Evolutionary conservation across 1,140 invertebrate genomes (phyloP).

Genomic region (Oreohelix idahoensis): DNA sequence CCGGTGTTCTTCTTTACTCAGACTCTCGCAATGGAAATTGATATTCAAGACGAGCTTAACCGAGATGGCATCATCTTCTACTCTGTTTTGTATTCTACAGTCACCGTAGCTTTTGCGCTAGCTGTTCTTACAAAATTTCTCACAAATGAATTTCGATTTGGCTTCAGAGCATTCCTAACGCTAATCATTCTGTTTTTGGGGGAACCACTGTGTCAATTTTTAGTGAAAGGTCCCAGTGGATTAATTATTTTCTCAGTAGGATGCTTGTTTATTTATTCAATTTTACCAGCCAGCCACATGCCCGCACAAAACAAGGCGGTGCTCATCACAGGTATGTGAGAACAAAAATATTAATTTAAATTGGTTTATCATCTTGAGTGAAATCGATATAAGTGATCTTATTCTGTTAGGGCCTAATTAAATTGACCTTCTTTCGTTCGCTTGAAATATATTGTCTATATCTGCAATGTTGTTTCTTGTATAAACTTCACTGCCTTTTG

Average conservation of each 20-base stretch:
- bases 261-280: constrained; percentile 69
- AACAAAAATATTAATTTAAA: too few relatives aligned
- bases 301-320: constrained; percentile 66
- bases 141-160: constrained; percentile 70
- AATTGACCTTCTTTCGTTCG: too few relatives aligned
- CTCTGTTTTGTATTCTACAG: constrained; percentile 68
- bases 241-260: constrained; percentile 64
- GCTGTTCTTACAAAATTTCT: constrained; percentile 71
- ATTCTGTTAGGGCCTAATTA: too few relatives aligned
- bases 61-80: constrained; percentile 70
- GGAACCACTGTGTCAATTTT: constrained; percentile 71
- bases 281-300: constrained; percentile 68
- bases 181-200: constrained; percentile 68
- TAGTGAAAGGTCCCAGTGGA: constrained; percentile 69
- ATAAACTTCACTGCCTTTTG: too few relatives aligned
- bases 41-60: constrained; percentile 54
- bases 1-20: background rate
- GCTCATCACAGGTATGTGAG: constrained; percentile 66
- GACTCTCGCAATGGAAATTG: constrained; percentile 50
- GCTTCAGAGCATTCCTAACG: constrained; percentile 68
- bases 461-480: too few relatives aligned
- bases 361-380: too few relatives aligned
- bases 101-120: constrained; percentile 70
- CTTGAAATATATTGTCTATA: too few relatives aligned
- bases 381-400: too few relatives aligned